These are phyloP conservation scores for Aphrophora alni DNA, from an alignment of 2,888 invertebrate genomes.

Conservation along the genomic window DNA sequence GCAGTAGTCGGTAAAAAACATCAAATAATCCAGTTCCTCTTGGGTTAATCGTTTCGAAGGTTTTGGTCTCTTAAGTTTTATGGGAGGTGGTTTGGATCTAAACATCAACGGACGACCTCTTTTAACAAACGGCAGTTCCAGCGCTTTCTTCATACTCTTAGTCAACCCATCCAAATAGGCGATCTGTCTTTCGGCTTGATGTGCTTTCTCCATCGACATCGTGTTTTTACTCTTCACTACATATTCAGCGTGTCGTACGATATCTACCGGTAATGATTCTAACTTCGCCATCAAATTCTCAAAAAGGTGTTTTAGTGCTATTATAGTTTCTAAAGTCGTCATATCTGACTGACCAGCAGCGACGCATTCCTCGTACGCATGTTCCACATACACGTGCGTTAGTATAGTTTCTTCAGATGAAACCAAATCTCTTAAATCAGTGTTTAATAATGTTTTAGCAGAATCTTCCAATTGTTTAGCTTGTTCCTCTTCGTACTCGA, in stretches of 20 bases:
- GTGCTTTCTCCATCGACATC: constrained; percentile 33
- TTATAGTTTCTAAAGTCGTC: constrained; percentile 38
- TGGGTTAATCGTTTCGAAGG: neutral
- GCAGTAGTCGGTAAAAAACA: constrained; percentile 26
- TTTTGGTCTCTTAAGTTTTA: neutral
- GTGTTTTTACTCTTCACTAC: constrained; percentile 20
- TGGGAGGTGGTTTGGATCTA: constrained; percentile 23
- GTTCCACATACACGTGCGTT: constrained; percentile 25
- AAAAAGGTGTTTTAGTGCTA: constrained; percentile 36
- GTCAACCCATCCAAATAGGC: constrained; percentile 34
- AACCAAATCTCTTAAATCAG: constrained; percentile 33
- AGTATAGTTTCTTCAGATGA: constrained; percentile 29
- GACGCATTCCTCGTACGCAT: constrained; percentile 28
- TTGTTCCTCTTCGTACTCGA: constrained; percentile 21
- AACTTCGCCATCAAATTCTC: constrained; percentile 37
- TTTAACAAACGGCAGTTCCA: constrained; percentile 36
- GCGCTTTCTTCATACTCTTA: constrained; percentile 35
- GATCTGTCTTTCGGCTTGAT: constrained; percentile 33
- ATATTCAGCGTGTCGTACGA: constrained; percentile 27
- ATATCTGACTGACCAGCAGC: constrained; percentile 29
- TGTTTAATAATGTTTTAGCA: constrained; percentile 25
- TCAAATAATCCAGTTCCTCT: constrained; percentile 23
- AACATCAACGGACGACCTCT: constrained; percentile 33
- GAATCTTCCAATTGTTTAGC: constrained; percentile 17
- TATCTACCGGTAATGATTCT: constrained; percentile 36